Base-by-base conservation (phyloP, 1,140 invertebrate genomes). In the Hesperophylax magnus region DNA sequence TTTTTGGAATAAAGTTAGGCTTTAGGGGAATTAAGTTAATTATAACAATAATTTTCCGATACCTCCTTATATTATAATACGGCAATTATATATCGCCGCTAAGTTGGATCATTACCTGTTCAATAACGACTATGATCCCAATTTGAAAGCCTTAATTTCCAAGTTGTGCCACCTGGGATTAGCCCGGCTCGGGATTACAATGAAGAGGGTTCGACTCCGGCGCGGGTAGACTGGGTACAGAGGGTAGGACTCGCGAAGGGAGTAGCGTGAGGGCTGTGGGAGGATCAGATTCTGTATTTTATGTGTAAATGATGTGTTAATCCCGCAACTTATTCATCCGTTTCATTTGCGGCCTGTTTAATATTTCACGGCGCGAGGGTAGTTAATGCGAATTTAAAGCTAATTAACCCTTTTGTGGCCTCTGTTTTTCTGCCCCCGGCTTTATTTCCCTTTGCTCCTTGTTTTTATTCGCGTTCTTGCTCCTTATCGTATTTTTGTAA, bases 151-250 rank as follows among this genome's bases (percentile, higher is more conserved):
- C 69, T 24, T 72, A 72, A 72, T 72, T 61, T 61, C 22, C 54
- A 60, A 61, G 56, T 61, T 39, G 9, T 1, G 75, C 56, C 77
- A 78, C 77, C 77, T 78, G 78, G 78, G 78, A 74, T 72, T 79
- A 60, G 20, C 39, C 11, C 39, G 39, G 39, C 39, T 14, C 20
- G 53, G 76, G 78, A 69, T 79, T 79, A 79, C 52, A 79, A 79
- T 79, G 78, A 79, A 79, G 78, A 79, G 78, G 78, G 78, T 79
- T 72, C 52, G 31, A 34, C 24, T 52, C 24, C 75, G 18, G 14
- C 20, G 52, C 34, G 11, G 27, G 8, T 9, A 18, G 47, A n/a
- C n/a, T 47, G 4, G n/a, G n/a, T n/a, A n/a, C n/a, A n/a, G 27
- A 2, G 2, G 27, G 27, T 27, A 22, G 20, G 3, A 31, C 22